Percentiles rank a stretch among this genome's conserved stretches.
phyloP scores from a whole-genome alignment of 2,888 invertebrate species.

The Strigamia crassipes region DNA sequence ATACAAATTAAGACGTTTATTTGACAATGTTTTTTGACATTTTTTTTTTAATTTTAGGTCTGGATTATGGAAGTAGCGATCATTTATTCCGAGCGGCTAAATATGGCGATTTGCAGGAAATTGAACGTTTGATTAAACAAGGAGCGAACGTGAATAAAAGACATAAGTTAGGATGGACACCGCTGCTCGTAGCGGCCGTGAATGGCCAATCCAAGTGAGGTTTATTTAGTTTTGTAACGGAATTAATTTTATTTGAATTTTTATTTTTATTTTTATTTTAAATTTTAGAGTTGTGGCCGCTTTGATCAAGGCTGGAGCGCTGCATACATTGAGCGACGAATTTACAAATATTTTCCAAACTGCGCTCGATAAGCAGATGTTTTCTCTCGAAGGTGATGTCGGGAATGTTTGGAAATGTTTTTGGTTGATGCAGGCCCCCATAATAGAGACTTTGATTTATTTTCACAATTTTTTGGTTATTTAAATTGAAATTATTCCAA shows the following conservation, averaged over 20 bases:
- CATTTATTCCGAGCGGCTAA: constrained; percentile 47
- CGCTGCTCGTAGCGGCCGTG: constrained; percentile 81
- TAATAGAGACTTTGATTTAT: too few species aligned
- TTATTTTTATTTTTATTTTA: too few species aligned
- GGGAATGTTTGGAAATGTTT: neutral
- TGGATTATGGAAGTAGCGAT: neutral
- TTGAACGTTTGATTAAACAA: constrained; percentile 45
- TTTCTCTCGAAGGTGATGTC: constrained; percentile 71
- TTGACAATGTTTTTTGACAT: too few species aligned
- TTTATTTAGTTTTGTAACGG: constrained; percentile 56
- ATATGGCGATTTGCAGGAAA: constrained; percentile 46
- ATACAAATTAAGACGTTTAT: too few species aligned
- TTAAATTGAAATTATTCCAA: too few species aligned
- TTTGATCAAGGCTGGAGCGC: constrained; percentile 71
- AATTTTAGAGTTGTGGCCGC: constrained; percentile 56
- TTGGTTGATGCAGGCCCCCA: too few species aligned
- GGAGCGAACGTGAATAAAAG: constrained; percentile 69
- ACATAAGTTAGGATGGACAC: constrained; percentile 84
- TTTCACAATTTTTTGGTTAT: too few species aligned
- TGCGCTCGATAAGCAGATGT: constrained; percentile 69
- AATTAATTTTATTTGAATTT: too few species aligned
- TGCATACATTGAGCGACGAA: constrained; percentile 75
- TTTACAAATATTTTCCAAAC: constrained; percentile 72
- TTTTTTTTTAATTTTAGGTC: too few species aligned
- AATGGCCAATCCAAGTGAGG: constrained; percentile 67